Conservation (phyloP, 2,797 vertebrate genomes). For the Tauraco hartlaubi region DNA sequence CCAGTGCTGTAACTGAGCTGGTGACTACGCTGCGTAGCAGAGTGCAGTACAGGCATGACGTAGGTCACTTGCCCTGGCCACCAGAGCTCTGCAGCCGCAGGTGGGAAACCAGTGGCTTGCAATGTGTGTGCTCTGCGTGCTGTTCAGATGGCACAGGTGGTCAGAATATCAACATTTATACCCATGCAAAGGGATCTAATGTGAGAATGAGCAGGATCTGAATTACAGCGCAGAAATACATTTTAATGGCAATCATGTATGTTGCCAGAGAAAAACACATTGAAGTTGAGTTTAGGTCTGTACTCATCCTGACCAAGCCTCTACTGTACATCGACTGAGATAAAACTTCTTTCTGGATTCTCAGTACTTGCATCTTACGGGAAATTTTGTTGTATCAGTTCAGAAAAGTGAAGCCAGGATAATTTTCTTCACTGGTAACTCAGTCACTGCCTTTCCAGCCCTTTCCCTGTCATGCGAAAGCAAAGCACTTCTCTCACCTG, state of each 20-base stretch:
- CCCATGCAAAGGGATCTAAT: not conserved
- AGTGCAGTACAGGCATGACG: too few species aligned
- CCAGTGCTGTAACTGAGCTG: not conserved
- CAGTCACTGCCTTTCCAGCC: not conserved
- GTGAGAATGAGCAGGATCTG: not conserved
- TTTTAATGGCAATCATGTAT: not conserved
- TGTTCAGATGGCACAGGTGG: not conserved
- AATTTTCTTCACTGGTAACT: not conserved
- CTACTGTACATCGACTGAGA: not conserved
- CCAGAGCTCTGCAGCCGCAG: not conserved
- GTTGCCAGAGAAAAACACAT: not conserved
- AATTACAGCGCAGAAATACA: not conserved
- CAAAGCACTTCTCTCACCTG: not conserved
- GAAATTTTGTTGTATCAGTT: not conserved
- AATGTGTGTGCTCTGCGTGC: not conserved
- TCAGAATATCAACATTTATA: not conserved
- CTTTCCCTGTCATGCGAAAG: not conserved
- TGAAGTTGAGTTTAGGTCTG: not conserved
- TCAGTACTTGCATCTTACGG: not conserved
- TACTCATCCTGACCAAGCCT: not conserved
- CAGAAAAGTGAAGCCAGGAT: not conserved
- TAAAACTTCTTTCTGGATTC: not conserved
- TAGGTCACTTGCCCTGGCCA: not conserved
- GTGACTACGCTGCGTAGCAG: rapidly evolving
- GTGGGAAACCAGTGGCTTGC: not conserved